Conservation (phyloP, 2,113 vertebrate species). For the Ochotona princeps region DNA sequence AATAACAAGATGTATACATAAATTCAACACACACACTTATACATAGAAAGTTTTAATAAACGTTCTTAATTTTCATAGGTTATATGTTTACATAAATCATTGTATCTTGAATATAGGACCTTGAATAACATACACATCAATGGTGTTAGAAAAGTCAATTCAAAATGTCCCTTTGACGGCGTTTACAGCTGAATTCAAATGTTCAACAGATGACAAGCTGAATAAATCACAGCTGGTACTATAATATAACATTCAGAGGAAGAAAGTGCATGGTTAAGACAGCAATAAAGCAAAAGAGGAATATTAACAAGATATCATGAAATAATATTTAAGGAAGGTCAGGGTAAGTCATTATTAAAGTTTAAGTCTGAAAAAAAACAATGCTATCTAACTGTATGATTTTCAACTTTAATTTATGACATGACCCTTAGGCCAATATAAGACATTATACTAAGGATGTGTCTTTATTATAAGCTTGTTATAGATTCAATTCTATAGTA, state of each 20-base stretch:
- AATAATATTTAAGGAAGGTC: conserved; percentile 85
- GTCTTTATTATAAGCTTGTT: conserved; percentile 50
- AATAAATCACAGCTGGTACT: conserved; percentile 82
- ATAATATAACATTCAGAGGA: conserved; percentile 46
- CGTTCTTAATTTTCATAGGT: conserved; percentile 13
- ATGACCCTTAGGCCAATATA: conserved; percentile 82
- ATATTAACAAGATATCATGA: conserved; percentile 80
- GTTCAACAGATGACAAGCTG: conserved; percentile 84
- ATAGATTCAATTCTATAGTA: conserved; percentile 76
- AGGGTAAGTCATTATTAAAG: conserved; percentile 82
- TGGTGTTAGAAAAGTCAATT: conserved; percentile 76
- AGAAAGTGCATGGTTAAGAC: conserved; percentile 72
- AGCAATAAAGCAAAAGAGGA: conserved; percentile 72
- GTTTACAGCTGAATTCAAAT: conserved; percentile 79
- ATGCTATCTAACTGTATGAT: conserved; percentile 87
- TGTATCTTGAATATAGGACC: conserved; percentile 47
- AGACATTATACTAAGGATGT: conserved; percentile 81
- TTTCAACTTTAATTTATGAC: conserved; percentile 85
- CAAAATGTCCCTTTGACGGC: conserved; percentile 71
- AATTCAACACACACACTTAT: conserved; percentile 37
- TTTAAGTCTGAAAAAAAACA: conserved; percentile 86
- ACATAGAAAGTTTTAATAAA: conserved; percentile 53
- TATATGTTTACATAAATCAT: conserved; percentile 38
- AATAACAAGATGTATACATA: background rate
- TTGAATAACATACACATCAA: background rate